phyloP scores from a whole-genome alignment of 35 echinoderm and acorn worm genomes.

The Nesometra sesokonis region DNA sequence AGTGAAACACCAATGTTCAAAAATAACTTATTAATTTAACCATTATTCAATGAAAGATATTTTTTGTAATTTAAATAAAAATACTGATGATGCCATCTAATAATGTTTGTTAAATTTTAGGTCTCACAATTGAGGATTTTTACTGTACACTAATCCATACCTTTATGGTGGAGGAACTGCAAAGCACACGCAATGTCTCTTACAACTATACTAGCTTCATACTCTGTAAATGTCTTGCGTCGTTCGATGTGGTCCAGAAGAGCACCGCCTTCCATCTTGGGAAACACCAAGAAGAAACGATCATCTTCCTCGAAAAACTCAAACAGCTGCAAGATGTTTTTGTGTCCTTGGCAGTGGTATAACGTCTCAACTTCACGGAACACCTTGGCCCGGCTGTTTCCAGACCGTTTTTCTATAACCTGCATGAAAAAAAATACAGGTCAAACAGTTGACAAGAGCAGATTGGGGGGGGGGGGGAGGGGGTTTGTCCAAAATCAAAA shows the following conservation, averaged over 20 bases:
- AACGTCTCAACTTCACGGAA: slow-evolving; percentile 92
- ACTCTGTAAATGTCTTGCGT: slow-evolving; percentile 80
- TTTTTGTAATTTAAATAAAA: too few relatives aligned
- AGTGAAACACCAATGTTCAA: too few relatives aligned
- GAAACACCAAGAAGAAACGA: slow-evolving; percentile 95
- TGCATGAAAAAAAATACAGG: background rate
- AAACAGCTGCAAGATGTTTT: slow-evolving; percentile 90
- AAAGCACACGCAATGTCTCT: slow-evolving; percentile 90
- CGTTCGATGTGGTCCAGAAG: slow-evolving; percentile 87
- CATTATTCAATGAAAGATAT: too few relatives aligned
- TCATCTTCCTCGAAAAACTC: slow-evolving; percentile 98
- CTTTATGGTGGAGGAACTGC: slow-evolving; percentile 94
- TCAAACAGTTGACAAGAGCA: background rate
- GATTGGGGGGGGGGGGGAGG: too few relatives aligned
- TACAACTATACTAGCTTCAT: slow-evolving; percentile 81
- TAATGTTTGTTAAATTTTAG: too few relatives aligned
- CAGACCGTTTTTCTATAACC: slow-evolving; percentile 80
- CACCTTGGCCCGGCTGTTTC: slow-evolving; percentile 82
- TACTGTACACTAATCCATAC: slow-evolving; percentile 30
- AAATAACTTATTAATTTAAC: too few relatives aligned
- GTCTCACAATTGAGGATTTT: too few relatives aligned
- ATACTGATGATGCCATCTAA: too few relatives aligned
- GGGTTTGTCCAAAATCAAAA: too few relatives aligned
- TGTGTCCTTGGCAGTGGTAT: slow-evolving; percentile 94
- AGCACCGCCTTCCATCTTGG: slow-evolving; percentile 94